Evolutionary conservation across 2,888 invertebrate genomes (phyloP), one percentile per base, ranked within the genome.

Genomic region (Clitarchus hookeri): DNA sequence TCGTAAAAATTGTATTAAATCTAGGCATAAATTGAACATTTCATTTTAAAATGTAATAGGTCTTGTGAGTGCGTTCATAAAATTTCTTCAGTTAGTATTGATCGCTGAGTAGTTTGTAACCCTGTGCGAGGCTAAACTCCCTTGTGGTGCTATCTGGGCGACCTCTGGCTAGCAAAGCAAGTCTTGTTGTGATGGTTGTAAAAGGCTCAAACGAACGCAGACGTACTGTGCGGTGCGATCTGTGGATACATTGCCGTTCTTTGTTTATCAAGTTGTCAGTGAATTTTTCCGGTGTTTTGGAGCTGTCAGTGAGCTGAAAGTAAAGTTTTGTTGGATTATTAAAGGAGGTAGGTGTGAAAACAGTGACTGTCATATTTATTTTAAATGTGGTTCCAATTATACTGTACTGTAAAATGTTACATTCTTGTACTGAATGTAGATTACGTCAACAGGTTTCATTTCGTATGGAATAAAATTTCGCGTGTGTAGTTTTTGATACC

Each of bases 71-170:
- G 65, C n/a, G 65, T 85, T 84, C 65, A n/a, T 83, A 85, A 85
- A 85, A 84, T 26, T 44, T 54, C 6, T 25, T 19, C 27, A 44
- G 65, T 4, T 16, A 83, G 65, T 85, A 85, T 85, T 85, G 85
- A 85, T 85, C 85, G 85, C 23, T 23, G 4, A 44, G 54, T 83
- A 83, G 65, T 77, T 19, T 77, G 53, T 44, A 83, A 25, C 85
- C 83, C 85, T 85, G 53, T 83, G 85, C 85, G 85, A 85, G 85
- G 85, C 85, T 85, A 85, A 26, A 77, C n/a, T 83, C 44, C 85
- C 85, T 27, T 78, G 85, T 85, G 84, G 77, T 77, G 44, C 84
- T 84, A 84, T 85, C 85, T 84, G 84, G 77, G 83, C 83, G 85
- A 85, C 65, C 36, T 83, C 85, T 77, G 77, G 25, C 84, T 84